phyloP scores from a whole-genome alignment of 2,888 invertebrate genomes.

The Perizoma affinitatum region DNA sequence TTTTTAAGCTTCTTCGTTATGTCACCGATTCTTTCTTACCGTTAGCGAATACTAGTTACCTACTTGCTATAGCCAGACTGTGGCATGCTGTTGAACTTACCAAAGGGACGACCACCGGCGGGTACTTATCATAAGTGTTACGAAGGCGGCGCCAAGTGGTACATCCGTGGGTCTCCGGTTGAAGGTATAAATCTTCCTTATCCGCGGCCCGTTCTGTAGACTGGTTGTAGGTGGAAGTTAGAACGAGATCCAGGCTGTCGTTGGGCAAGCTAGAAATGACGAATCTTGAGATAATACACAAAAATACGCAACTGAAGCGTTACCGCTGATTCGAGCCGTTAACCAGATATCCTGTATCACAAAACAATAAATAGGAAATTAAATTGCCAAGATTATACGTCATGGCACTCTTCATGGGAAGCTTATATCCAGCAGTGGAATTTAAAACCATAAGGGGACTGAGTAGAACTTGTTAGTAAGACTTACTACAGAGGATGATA shows the following conservation, averaged over 20 bases:
- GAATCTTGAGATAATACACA: background rate
- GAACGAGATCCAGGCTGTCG: conserved; percentile 88
- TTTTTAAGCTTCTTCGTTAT: too few species aligned
- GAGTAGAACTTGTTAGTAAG: background rate
- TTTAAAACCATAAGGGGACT: too few species aligned
- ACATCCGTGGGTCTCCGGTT: conserved; percentile 87
- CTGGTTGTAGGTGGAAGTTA: conserved; percentile 88
- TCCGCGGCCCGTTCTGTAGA: conserved; percentile 86
- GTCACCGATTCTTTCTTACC: too few species aligned
- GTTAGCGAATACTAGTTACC: too few species aligned
- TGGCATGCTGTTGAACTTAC: conserved; percentile 47
- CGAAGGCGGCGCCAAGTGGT: conserved; percentile 87
- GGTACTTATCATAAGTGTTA: conserved; percentile 83
- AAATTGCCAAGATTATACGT: too few species aligned
- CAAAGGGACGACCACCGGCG: conserved; percentile 73
- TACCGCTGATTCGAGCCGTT: too few species aligned
- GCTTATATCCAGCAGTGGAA: too few species aligned
- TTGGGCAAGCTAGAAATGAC: conserved; percentile 78
- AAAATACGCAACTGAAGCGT: background rate
- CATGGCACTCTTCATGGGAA: too few species aligned
- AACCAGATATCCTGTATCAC: too few species aligned
- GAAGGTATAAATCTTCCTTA: conserved; percentile 85
- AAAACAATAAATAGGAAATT: too few species aligned
- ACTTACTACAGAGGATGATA: conserved; percentile 76
- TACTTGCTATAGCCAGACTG: too few species aligned